These are phyloP conservation scores for Labroides dimidiatus DNA, from an alignment of 2,797 vertebrate genomes.

Conservation along the genomic window DNA sequence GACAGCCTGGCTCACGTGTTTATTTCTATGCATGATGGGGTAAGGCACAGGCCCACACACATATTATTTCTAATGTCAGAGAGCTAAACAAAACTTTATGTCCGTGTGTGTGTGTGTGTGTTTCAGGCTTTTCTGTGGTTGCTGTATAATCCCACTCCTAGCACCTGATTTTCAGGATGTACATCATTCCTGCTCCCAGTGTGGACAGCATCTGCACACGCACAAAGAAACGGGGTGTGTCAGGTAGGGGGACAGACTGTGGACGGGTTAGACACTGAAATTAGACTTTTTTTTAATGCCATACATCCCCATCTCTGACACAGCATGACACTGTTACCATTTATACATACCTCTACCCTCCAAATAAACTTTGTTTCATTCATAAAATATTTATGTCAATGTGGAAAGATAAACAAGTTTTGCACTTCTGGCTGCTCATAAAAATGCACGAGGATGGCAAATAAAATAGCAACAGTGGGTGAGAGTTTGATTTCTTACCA, in stretches of 20 bases:
- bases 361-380: not conserved
- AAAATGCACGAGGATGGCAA: not conserved
- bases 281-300: no score
- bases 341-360: not conserved
- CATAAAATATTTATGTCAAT: not conserved
- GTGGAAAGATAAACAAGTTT: not conserved
- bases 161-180: slow-evolving; percentile 31
- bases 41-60: slow-evolving; percentile 49
- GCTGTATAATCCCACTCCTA: slow-evolving; percentile 73
- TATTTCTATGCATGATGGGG: slow-evolving; percentile 53
- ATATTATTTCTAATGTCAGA: not conserved
- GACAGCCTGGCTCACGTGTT: slow-evolving; percentile 55
- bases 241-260: no score
- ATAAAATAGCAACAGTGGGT: not conserved
- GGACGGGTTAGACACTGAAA: no score
- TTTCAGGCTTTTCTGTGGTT: slow-evolving; percentile 73
- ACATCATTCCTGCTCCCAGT: slow-evolving; percentile 72
- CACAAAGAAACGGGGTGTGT: no score
- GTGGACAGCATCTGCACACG: slow-evolving; percentile 36
- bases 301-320: no score
- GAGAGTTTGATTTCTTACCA: not conserved
- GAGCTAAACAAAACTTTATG: not conserved
- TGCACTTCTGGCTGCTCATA: not conserved
- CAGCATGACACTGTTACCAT: slow-evolving; percentile 38
- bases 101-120: slow-evolving; percentile 29